Evolutionary conservation across 1,140 invertebrate species (phyloP).

Genomic region (Ceratosolen fusciceps): DNA sequence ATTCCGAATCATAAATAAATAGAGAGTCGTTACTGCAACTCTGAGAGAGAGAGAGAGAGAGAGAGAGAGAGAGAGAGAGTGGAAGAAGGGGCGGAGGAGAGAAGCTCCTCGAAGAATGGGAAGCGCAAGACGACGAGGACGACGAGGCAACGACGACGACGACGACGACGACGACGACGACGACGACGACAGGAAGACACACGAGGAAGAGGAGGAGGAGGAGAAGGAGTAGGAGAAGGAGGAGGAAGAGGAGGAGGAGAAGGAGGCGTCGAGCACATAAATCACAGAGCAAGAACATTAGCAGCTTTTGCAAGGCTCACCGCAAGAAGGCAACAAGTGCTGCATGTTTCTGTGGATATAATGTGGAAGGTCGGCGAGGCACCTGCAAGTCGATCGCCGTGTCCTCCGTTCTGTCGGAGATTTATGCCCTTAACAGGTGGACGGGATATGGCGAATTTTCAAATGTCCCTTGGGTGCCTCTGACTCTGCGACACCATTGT

Average conservation of each 20-base stretch:
- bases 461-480: constrained; percentile 10
- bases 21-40: too few species aligned
- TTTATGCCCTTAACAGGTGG: constrained; percentile 63
- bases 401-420: constrained; percentile 48
- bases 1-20: constrained; percentile 28
- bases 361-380: constrained; percentile 48
- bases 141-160: neutral
- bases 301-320: constrained; percentile 25
- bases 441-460: constrained; percentile 48
- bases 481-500: neutral
- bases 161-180: too few species aligned
- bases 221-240: neutral
- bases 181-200: too few species aligned
- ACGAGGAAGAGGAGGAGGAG: neutral
- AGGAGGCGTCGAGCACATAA: constrained; percentile 20
- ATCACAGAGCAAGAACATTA: constrained; percentile 30
- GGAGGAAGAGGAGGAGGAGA: neutral
- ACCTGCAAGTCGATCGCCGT: constrained; percentile 55
- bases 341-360: constrained; percentile 40
- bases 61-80: neutral
- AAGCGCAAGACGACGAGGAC: neutral
- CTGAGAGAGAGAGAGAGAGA: neutral
- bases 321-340: constrained; percentile 34
- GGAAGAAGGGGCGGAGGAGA: neutral
- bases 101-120: too few species aligned